Conservation (phyloP, 2,797 vertebrate genomes). For the Fratercula arctica region DNA sequence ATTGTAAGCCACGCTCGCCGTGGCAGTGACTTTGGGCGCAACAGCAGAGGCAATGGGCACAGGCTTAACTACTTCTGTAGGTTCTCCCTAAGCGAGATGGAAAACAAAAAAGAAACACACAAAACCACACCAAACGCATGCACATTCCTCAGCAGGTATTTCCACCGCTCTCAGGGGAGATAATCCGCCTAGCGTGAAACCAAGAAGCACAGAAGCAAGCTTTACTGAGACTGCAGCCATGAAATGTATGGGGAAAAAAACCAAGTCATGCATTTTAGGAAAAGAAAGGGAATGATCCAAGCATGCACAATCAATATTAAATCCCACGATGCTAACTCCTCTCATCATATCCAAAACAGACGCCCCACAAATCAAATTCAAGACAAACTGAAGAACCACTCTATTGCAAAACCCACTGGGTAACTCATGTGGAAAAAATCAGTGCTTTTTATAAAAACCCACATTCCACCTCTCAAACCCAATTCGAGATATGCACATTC, state of each 20-base stretch:
- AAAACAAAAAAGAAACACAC: conserved; percentile 74
- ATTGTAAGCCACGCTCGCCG: conserved; percentile 85
- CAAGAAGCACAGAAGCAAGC: conserved; percentile 39
- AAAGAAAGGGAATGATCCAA: not conserved
- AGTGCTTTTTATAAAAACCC: not conserved
- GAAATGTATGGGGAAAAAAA: not conserved
- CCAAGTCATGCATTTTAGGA: conserved; percentile 13
- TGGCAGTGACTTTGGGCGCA: conserved; percentile 80
- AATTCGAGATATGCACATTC: not conserved
- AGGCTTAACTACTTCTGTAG: conserved; percentile 93
- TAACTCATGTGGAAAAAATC: not conserved
- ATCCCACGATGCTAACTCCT: not conserved
- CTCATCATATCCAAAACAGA: not conserved
- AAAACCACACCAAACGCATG: conserved; percentile 79
- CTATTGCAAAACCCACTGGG: not conserved
- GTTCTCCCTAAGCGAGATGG: conserved; percentile 84
- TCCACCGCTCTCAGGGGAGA: not conserved
- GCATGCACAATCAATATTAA: conserved; percentile 11
- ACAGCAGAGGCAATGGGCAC: conserved; percentile 89
- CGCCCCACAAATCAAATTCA: conserved; percentile 14
- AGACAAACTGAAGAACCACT: not conserved
- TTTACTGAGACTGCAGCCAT: not conserved
- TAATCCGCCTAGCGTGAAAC: not conserved
- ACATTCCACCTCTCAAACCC: conserved; percentile 12
- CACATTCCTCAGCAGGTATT: conserved; percentile 62